Base-by-base conservation (phyloP, 2,888 invertebrate species). In the Hydropsyche betteni region DNA sequence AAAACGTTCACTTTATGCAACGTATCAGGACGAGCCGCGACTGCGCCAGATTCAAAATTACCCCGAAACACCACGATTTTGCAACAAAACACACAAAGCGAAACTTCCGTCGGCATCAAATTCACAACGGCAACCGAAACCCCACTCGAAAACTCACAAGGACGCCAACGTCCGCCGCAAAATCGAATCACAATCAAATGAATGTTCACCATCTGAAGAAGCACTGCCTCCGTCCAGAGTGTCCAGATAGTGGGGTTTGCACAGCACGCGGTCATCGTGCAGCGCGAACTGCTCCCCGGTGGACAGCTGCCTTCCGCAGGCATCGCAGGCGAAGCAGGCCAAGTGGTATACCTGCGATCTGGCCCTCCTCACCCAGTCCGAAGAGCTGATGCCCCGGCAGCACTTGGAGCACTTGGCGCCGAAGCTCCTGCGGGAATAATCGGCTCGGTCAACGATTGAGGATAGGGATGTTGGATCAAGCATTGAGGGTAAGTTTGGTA, bases 281-380 rank as follows among this genome's bases (percentile, higher is more conserved):
- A 99, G 90, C 10, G 98, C 98, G 86, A 99, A 99, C 88, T 99
- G 98, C 85, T 98, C 98, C 5, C 98, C 98, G 0, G 96, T 97
- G 80, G 94, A 95, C 77, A 97, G 88, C 86, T 97, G 97, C 50
- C 96, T 90, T 81, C 96, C 95, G 85, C 97, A 97, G 77, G 96
- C 95, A 85, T 98, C 97, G 86, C 99, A 99, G 24, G 98, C 97
- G 87, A 99, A 99, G 87, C 99, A 99, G 69, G 99, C 99, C 84
- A 99, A 89, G 87, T 99, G 99, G 88, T 98, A 99, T 50, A 99
- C 96, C 84, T 95, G 93, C 83, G 95, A 94, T 73, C 95, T 89
- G 51, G 99, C 99, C 83, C 97, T 92, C 79, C 99, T 90, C 82
- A 99, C 98, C 99, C 99, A 99, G 87, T 99, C 99, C 64, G 96